These are phyloP conservation scores for Caenorhabditis sp. DNA, from an alignment of 2,888 invertebrate genomes.

Conservation along the genomic window DNA sequence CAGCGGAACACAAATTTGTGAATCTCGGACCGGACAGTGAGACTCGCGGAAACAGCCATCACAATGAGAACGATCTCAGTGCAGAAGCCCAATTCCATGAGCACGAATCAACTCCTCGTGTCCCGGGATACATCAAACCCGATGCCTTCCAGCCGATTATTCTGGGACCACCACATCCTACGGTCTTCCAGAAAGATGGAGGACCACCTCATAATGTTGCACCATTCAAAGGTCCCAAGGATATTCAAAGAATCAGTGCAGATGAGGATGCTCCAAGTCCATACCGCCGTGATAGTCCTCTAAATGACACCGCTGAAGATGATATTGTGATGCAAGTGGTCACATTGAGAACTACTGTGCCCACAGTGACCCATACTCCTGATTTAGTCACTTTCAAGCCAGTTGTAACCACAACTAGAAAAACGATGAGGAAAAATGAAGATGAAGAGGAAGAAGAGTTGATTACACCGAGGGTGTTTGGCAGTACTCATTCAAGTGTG, in stretches of 20 bases:
- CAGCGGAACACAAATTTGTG: conserved; percentile 28
- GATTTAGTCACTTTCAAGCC: conserved; percentile 64
- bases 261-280: conserved; percentile 25
- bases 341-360: conserved; percentile 50
- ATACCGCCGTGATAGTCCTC: conserved; percentile 67
- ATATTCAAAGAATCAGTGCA: conserved; percentile 23
- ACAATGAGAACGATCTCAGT: not conserved
- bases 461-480: conserved; percentile 16
- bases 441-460: conserved; percentile 17
- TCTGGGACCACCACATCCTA: conserved; percentile 57
- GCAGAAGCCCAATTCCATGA: conserved; percentile 18
- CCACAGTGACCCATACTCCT: conserved; percentile 36
- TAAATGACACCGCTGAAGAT: conserved; percentile 68
- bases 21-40: conserved; percentile 8
- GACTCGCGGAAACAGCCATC: not conserved
- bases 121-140: conserved; percentile 55
- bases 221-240: conserved; percentile 58
- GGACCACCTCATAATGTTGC: conserved; percentile 24
- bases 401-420: conserved; percentile 10
- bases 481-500: not conserved
- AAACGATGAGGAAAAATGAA: not conserved
- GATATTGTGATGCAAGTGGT: conserved; percentile 60
- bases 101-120: conserved; percentile 18
- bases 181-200: conserved; percentile 50
- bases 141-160: conserved; percentile 63